Evolutionary conservation across 2,888 invertebrate species (phyloP), one percentile per base, ranked within the genome.

Genomic region (Chalcis sispes): DNA sequence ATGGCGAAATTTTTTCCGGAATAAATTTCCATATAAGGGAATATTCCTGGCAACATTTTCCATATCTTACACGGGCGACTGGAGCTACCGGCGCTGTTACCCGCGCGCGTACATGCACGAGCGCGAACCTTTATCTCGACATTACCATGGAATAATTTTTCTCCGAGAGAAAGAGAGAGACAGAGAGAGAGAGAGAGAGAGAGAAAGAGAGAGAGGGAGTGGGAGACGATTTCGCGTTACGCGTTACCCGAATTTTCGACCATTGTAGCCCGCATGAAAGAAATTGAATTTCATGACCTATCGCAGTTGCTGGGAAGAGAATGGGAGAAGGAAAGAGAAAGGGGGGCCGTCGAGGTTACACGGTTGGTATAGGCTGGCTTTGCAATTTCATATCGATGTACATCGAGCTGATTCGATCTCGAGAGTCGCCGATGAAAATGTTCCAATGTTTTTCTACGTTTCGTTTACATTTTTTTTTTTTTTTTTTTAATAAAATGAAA

Each of bases 61-160:
- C 42, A 56, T 62, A 61, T 69, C 48, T 64, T 67, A 61, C 58
- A 40, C 50, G 50, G 48, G 27, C n/a, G n/a, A n/a, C n/a, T n/a
- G n/a, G n/a, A n/a, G n/a, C n/a, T n/a, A n/a, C n/a, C n/a, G n/a
- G n/a, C n/a, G n/a, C n/a, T n/a, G n/a, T n/a, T 54, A 32, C 23
- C 32, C 59, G 56, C 62, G n/a, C 18, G 4, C 32, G 5, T 10
- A 32, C 36, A 40, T 32, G 15, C 29, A 3, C 27, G n/a, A n/a
- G n/a, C n/a, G n/a, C n/a, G n/a, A n/a, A 25, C 65, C 59, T 64
- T 75, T 66, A 61, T 71, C 70, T 66, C 58, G 40, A 67, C 59
- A 70, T 74, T 77, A 74, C 65, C 74, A 74, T 74, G 48, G 77
- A 77, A 77, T 77, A 71, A 77, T 77, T 77, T 77, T 71, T 66